Evolutionary conservation across 2,888 invertebrate species (phyloP), one percentile per base, ranked within the genome.

Genomic region (Zootermopsis nevadensis): DNA sequence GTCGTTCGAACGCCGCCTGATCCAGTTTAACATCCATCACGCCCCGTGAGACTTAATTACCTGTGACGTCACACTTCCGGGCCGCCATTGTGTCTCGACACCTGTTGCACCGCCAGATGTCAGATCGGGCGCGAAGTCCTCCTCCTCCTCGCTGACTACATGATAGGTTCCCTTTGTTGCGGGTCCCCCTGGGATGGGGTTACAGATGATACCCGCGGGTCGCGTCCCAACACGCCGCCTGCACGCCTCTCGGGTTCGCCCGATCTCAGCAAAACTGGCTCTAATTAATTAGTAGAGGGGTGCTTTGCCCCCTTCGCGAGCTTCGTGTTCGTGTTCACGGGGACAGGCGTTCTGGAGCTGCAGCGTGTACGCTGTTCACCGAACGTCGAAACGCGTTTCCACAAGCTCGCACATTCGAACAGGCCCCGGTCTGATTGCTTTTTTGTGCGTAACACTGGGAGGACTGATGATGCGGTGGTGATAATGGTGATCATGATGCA

Each of bases 391-490:
- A n/a, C n/a, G n/a, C 15, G 15, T 3, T 15, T 3, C n/a, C 27
- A 27, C 60, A 60, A 60, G 24, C 8, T 27, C 27, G n/a, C 60
- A 60, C 60, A 27, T 60, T 60, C n/a, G 60, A 4, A 60, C 60
- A 60, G 60, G n/a, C 4, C 60, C 60, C 27, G 60, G 60, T 12
- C 60, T 60, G 60, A 60, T 60, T 60, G 60, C 60, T 60, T 60
- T 60, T 60, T 60, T 60, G 27, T 60, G 60, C 60, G 60, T 60
- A 60, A 60, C 60, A 60, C 60, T 27, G 60, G 60, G 27, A 60
- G 60, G 60, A 60, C 60, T 60, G 60, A 60, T 60, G 60, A 60
- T 60, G 60, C 60, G 60, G 60, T 60, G 60, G 60, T 60, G 60
- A 60, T 60, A 60, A 60, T 60, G 60, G 60, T 60, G 60, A 60